A percentile compares a stretch with the other conserved stretches of the same genome.
phyloP scores from a whole-genome alignment of 1,140 invertebrate species.

The Drosophila navojoa region DNA sequence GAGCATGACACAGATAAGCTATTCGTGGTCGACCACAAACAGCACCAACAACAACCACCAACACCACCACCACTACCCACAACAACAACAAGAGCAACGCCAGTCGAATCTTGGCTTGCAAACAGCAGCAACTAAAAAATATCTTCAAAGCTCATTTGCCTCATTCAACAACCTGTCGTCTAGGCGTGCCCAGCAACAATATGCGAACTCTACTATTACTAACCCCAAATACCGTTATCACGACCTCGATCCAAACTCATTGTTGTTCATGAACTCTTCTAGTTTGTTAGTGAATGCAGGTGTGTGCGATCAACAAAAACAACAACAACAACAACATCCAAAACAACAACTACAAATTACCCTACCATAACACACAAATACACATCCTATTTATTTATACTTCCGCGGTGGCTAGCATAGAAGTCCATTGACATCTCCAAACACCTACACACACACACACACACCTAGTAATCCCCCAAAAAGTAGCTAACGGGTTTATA shows the following conservation, averaged over 20 bases:
- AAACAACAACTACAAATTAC: slow-evolving; percentile 40
- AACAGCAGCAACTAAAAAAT: slow-evolving; percentile 83
- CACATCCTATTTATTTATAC: not conserved
- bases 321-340: slow-evolving; percentile 48
- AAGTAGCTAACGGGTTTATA: slow-evolving; percentile 1
- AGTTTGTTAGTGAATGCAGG: slow-evolving; percentile 83
- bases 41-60: slow-evolving; percentile 38
- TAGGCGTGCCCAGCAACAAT: slow-evolving; percentile 82
- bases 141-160: slow-evolving; percentile 83
- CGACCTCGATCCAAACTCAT: slow-evolving; percentile 83
- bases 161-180: slow-evolving; percentile 71
- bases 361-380: slow-evolving; percentile 17
- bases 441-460: not conserved
- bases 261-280: slow-evolving; percentile 84
- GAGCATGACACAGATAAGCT: slow-evolving; percentile 82
- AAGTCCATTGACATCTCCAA: not conserved
- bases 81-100: slow-evolving; percentile 64
- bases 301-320: slow-evolving; percentile 69
- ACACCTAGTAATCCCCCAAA: not conserved
- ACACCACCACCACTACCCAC: slow-evolving; percentile 49
- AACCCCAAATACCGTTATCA: slow-evolving; percentile 75
- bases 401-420: slow-evolving; percentile 20
- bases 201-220: slow-evolving; percentile 77
- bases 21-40: slow-evolving; percentile 60
- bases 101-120: slow-evolving; percentile 81